Conservation (phyloP, 2,888 invertebrate genomes). For the Antheraea assamensis region DNA sequence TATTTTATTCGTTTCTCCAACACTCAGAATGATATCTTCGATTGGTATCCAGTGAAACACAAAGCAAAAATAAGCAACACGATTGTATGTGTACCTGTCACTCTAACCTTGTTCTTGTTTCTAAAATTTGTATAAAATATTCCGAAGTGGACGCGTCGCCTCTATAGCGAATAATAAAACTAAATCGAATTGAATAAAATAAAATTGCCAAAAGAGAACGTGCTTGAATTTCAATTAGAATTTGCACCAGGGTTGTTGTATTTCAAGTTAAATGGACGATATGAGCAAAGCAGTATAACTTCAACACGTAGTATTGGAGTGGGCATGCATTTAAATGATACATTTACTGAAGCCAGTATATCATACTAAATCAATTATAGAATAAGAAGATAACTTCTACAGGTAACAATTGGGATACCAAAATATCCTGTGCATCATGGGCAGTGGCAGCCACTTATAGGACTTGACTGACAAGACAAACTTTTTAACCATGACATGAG, state of each 20-base stretch:
- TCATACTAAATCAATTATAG: not conserved
- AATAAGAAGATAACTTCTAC: not conserved
- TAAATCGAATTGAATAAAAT: slow-evolving; percentile 55
- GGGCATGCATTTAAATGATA: too few species aligned
- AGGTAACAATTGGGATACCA: not conserved
- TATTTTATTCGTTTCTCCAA: slow-evolving; percentile 77
- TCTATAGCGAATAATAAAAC: slow-evolving; percentile 60
- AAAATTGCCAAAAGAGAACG: slow-evolving; percentile 43
- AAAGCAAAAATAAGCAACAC: slow-evolving; percentile 77
- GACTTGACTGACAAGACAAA: too few species aligned
- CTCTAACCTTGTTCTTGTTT: slow-evolving; percentile 77
- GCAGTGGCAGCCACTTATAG: too few species aligned
- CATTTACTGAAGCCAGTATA: too few species aligned
- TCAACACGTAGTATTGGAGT: too few species aligned
- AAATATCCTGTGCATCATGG: too few species aligned
- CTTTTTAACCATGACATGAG: too few species aligned
- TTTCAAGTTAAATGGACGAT: not conserved
- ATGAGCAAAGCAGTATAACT: not conserved
- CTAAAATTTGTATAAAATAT: slow-evolving; percentile 82
- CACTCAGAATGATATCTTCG: slow-evolving; percentile 62
- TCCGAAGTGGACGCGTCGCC: slow-evolving; percentile 67
- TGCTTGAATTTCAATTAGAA: slow-evolving; percentile 51
- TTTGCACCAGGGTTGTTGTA: slow-evolving; percentile 25
- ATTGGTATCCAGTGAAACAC: slow-evolving; percentile 75
- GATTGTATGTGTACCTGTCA: slow-evolving; percentile 79